Conservation (phyloP, 1,140 invertebrate species). For the Drosophila kikkawai region DNA sequence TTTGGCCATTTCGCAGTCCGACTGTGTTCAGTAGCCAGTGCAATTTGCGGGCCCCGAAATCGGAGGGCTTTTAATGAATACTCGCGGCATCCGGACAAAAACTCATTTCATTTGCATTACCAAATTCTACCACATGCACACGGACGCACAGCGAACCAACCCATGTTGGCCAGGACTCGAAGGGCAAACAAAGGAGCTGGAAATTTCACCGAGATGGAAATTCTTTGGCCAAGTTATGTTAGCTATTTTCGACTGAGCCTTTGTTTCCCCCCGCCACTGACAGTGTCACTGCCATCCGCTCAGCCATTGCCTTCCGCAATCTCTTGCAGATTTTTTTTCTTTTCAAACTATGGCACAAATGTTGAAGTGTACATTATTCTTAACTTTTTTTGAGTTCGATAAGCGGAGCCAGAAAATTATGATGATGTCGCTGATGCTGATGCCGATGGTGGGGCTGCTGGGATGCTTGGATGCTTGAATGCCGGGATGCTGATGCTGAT, state of each 20-base stretch:
- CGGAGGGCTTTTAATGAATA: conserved; percentile 47
- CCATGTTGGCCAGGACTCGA: conserved; percentile 4
- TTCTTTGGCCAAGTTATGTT: conserved; percentile 56
- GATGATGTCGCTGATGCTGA: conserved; percentile 44
- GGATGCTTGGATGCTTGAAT: conserved; percentile 27
- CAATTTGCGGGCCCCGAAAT: conserved; percentile 48
- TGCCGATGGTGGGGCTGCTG: conserved; percentile 28
- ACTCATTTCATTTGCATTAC: conserved; percentile 62
- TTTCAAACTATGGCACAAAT: conserved; percentile 68
- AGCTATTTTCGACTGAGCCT: conserved; percentile 38
- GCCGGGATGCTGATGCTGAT: conserved; percentile 46
- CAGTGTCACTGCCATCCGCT: conserved; percentile 28
- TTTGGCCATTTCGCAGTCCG: conserved; percentile 63
- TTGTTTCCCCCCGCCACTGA: conserved; percentile 21
- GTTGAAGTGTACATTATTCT: conserved; percentile 77
- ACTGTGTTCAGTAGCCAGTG: conserved; percentile 37
- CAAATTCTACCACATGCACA: background rate
- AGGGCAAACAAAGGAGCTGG: conserved; percentile 24
- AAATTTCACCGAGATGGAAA: conserved; percentile 23
- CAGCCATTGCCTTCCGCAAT: conserved; percentile 48
- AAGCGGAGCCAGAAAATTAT: conserved; percentile 71
- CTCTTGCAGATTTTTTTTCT: conserved; percentile 50
- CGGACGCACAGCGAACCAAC: background rate
- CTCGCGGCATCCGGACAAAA: conserved; percentile 18
- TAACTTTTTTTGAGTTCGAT: conserved; percentile 77